Evolutionary conservation across 2,888 invertebrate genomes (phyloP), one percentile per base, ranked within the genome.

Genomic region (Drosophila aldrichi): DNA sequence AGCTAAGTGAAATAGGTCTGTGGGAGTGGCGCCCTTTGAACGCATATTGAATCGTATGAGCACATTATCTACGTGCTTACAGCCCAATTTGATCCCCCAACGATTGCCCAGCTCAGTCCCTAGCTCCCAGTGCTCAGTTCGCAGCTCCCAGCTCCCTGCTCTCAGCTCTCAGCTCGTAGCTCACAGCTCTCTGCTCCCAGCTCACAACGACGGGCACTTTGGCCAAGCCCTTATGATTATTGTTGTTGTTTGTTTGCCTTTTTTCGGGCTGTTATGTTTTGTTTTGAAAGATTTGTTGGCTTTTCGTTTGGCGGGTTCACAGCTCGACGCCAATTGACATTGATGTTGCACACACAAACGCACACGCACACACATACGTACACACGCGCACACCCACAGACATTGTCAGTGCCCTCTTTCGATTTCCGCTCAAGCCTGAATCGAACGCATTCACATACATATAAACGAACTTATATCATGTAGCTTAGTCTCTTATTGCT

Each of bases 21-120:
- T 32, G 62, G 38, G 65, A 46, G 38, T 58, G 52, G 60, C 12
- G 58, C 67, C 62, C 44, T 76, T 71, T 56, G 69, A 64, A 43
- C 64, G 64, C 61, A 77, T 69, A 82, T 79, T 78, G 86, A 85
- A 88, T 86, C 77, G 76, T 82, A 84, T 81, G 82, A 79, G 80
- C 81, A 86, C 80, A 90, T 90, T 90, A 90, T 91, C 90, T 87
- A 88, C 88, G 84, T 90, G 90, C 90, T 90, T 89, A 91, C 89
- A 91, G 88, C 91, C 88, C 82, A 90, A 89, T 91, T 91, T 88
- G 82, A 89, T 84, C 77, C 81, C 90, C 89, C 77, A 61, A 83
- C 81, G 86, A 88, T 88, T 86, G 75, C 72, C 71, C 68, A 56
- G 62, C 52, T 61, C 46, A 38, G 58, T 62, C 60, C 60, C 34